Percentiles rank a stretch among this genome's conserved stretches.
Conservation (phyloP, 1,140 invertebrate species). For the Drosophila kepulauana region DNA sequence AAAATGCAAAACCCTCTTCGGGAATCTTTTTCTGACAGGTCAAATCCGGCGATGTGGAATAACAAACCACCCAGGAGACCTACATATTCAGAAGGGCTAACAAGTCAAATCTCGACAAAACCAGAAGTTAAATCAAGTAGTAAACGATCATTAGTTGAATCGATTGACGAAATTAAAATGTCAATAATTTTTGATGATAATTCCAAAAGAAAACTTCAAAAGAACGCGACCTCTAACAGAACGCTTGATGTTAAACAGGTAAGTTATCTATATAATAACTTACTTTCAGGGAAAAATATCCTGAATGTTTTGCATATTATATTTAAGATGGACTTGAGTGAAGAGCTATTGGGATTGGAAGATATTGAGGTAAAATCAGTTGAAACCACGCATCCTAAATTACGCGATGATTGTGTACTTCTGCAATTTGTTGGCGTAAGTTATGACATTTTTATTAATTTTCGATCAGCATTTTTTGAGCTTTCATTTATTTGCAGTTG, state of each 20-base stretch:
- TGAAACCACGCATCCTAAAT: not conserved
- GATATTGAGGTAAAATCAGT: not conserved
- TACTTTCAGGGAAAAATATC: no score
- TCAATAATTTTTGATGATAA: no score
- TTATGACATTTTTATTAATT: not conserved
- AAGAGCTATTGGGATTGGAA: no score
- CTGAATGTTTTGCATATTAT: no score
- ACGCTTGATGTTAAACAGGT: no score
- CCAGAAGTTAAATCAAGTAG: not conserved
- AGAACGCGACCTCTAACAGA: no score
- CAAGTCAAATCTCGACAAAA: no score
- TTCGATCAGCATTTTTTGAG: not conserved
- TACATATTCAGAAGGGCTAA: not conserved
- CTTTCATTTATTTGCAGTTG: conserved; percentile 43
- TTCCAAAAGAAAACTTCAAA: no score
- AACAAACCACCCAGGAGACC: not conserved
- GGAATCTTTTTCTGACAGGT: not conserved
- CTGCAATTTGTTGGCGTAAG: conserved; percentile 59
- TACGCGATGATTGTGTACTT: conserved; percentile 19
- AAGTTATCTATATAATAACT: no score
- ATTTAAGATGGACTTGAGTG: no score
- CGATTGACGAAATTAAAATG: no score
- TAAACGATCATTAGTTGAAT: not conserved
- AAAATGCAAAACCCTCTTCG: not conserved
- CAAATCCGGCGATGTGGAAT: not conserved